Conservation (phyloP, 2,888 invertebrate species). For the Cryptocephalus primarius region DNA sequence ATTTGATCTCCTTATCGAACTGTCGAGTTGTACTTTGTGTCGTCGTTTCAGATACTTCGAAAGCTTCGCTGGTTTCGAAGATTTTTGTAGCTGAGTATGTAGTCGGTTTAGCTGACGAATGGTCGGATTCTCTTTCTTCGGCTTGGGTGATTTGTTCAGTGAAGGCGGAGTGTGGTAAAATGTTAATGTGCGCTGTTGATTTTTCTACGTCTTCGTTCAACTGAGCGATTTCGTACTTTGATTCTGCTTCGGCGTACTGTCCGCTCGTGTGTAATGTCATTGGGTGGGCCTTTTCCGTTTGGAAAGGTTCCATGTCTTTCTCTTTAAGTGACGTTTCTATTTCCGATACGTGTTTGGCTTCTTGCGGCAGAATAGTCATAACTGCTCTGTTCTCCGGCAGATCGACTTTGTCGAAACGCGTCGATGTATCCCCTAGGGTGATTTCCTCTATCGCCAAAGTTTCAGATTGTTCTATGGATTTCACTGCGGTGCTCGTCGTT, state of each 20-base stretch:
- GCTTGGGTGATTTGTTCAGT: slow-evolving; percentile 26
- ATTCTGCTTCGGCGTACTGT: slow-evolving; percentile 13
- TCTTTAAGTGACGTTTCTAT: slow-evolving; percentile 50
- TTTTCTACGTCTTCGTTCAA: slow-evolving; percentile 8
- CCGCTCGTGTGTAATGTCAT: slow-evolving; percentile 12
- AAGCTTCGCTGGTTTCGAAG: slow-evolving; percentile 39
- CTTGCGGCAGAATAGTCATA: slow-evolving; percentile 46
- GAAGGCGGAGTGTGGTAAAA: slow-evolving; percentile 36
- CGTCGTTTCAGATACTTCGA: slow-evolving; percentile 45
- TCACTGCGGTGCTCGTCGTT: slow-evolving; percentile 35
- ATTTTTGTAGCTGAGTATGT: slow-evolving; percentile 26
- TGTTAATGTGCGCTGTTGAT: slow-evolving; percentile 22
- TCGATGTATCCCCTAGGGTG: slow-evolving; percentile 25
- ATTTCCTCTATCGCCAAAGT: slow-evolving; percentile 41
- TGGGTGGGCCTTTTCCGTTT: slow-evolving; percentile 9
- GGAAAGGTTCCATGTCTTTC: slow-evolving; percentile 33
- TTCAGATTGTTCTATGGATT: slow-evolving; percentile 37
- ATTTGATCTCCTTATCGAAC: slow-evolving; percentile 36
- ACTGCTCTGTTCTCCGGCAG: slow-evolving; percentile 35
- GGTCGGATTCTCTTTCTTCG: slow-evolving; percentile 38
- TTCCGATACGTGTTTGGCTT: slow-evolving; percentile 57
- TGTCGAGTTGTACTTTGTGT: slow-evolving; percentile 41
- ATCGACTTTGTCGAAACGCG: slow-evolving; percentile 32
- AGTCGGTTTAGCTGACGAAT: slow-evolving; percentile 19
- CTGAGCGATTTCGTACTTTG: slow-evolving; percentile 9